Conservation (phyloP, 2,797 vertebrate genomes). For the Catostomus latipinnis region DNA sequence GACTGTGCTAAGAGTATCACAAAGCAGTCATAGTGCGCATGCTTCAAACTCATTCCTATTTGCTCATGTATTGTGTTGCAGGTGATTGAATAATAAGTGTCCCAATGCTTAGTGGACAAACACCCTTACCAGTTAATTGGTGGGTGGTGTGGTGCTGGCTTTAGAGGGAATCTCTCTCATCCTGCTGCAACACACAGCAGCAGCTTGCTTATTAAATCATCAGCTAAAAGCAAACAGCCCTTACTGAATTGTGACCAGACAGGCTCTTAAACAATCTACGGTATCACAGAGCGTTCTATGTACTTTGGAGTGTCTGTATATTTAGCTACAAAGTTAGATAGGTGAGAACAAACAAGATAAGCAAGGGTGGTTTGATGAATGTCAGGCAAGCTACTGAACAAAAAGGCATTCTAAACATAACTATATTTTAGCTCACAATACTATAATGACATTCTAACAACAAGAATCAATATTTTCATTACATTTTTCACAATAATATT, state of each 20-base stretch:
- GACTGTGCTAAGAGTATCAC: too few relatives aligned
- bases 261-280: not conserved
- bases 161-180: not conserved
- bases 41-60: too few relatives aligned
- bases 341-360: not conserved
- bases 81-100: too few relatives aligned
- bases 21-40: too few relatives aligned
- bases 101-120: too few relatives aligned
- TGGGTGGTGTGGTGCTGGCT: too few relatives aligned
- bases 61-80: too few relatives aligned
- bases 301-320: not conserved
- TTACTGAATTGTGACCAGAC: not conserved
- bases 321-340: not conserved
- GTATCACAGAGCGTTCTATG: not conserved
- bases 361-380: not conserved
- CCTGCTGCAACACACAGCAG: conserved; percentile 19
- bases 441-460: too few relatives aligned
- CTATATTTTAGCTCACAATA: too few relatives aligned
- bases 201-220: not conserved
- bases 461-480: too few relatives aligned
- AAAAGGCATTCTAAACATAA: not conserved
- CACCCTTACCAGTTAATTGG: too few relatives aligned
- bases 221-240: not conserved
- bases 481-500: too few relatives aligned
- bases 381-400: conserved; percentile 6